These are phyloP conservation scores for Drosophila incognita DNA, from an alignment of 2,888 invertebrate species.

Conservation along the genomic window DNA sequence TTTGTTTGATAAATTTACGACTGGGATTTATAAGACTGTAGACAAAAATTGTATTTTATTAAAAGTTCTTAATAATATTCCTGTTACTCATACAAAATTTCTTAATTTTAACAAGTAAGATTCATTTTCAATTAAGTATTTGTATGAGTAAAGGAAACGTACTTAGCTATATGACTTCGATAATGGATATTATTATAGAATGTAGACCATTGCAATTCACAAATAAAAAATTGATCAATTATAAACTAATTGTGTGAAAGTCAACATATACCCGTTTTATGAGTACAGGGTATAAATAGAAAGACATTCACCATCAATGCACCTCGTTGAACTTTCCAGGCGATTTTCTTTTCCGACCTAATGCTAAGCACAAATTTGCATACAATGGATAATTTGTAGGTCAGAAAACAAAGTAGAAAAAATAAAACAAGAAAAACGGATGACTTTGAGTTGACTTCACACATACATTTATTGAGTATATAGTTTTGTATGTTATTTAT, in stretches of 20 bases:
- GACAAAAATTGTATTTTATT: background rate
- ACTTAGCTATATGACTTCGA: background rate
- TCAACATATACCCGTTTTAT: background rate
- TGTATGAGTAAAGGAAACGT: background rate
- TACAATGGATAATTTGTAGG: constrained; percentile 55
- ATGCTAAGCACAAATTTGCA: constrained; percentile 43
- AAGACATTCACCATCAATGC: background rate
- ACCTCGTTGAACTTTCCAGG: background rate
- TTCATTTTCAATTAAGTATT: background rate
- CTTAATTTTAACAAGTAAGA: background rate
- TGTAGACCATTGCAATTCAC: background rate
- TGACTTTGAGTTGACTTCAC: background rate
- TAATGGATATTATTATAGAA: background rate
- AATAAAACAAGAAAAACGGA: background rate
- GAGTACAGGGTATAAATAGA: background rate
- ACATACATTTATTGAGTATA: background rate
- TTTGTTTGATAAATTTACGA: background rate
- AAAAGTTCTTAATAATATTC: background rate
- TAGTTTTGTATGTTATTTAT: background rate
- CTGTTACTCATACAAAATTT: background rate
- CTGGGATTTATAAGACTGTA: background rate
- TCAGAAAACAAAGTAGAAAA: constrained; percentile 19
- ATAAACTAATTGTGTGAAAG: background rate
- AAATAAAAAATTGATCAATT: background rate
- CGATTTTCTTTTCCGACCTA: constrained; percentile 7